A percentile compares a stretch with the other conserved stretches of the same genome.
These are phyloP conservation scores for Gymnarchus niloticus DNA, from an alignment of 2,113 vertebrate species.

Conservation along the genomic window DNA sequence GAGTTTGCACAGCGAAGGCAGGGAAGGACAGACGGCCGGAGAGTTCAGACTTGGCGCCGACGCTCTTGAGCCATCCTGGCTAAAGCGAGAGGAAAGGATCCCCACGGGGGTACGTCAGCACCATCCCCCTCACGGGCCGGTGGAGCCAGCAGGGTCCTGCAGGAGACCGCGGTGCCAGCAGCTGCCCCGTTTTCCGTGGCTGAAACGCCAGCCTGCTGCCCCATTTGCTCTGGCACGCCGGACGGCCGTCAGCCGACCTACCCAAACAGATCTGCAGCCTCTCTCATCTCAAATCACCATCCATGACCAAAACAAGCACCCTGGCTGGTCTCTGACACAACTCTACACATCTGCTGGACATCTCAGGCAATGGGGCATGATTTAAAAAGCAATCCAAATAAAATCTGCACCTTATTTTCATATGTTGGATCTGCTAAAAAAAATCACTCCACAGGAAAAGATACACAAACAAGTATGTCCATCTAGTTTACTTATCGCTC, in stretches of 20 bases:
- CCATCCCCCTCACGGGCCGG: conserved; percentile 31
- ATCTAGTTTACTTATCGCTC: not conserved
- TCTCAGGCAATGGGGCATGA: not conserved
- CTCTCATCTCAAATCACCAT: not conserved
- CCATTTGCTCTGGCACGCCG: not conserved
- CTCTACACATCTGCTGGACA: not conserved
- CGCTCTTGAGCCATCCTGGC: conserved; percentile 49
- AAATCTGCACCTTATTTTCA: not conserved
- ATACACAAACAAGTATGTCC: not conserved
- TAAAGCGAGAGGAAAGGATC: conserved; percentile 1
- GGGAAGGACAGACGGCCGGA: not conserved
- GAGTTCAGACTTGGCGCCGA: conserved; percentile 46
- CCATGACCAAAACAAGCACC: not conserved
- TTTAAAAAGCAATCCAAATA: not conserved
- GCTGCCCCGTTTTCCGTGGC: conserved; percentile 37
- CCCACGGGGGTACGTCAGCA: conserved; percentile 31
- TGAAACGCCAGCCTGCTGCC: conserved; percentile 38
- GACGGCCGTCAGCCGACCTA: not conserved
- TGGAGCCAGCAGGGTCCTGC: conserved; percentile 29
- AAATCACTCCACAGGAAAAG: not conserved
- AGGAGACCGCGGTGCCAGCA: conserved; percentile 34
- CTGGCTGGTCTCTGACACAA: not conserved
- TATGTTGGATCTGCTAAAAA: not conserved
- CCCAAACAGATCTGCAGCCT: not conserved
- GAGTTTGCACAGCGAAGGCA: too few relatives aligned